Conservation (phyloP, 2,888 invertebrate species). For the Acronicta alni region DNA sequence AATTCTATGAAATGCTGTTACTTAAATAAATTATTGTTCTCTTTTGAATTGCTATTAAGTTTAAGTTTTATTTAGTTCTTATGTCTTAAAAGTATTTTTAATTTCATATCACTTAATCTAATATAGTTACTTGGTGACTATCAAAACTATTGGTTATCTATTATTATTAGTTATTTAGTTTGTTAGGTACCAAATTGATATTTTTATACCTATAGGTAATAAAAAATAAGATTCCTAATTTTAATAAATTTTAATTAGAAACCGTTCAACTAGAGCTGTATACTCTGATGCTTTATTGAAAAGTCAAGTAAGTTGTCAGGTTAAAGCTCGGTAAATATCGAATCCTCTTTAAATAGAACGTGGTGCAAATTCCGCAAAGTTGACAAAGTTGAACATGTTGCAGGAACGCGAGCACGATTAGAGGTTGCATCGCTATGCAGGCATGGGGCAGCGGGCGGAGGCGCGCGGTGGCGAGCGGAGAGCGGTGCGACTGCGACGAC, state of each 20-base stretch:
- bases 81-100: too few relatives aligned
- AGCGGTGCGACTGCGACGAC: conserved; percentile 72
- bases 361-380: conserved; percentile 34
- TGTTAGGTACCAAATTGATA: too few relatives aligned
- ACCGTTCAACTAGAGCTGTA: neutral
- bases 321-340: conserved; percentile 12
- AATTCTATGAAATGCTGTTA: too few relatives aligned
- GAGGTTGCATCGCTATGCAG: conserved; percentile 77
- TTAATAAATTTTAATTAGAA: too few relatives aligned
- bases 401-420: conserved; percentile 68
- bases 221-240: neutral
- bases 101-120: too few relatives aligned
- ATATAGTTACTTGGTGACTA: too few relatives aligned
- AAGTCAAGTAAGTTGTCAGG: neutral
- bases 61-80: neutral
- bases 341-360: conserved; percentile 36
- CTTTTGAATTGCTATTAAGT: neutral
- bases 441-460: conserved; percentile 43
- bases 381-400: conserved; percentile 57
- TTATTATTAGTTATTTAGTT: too few relatives aligned
- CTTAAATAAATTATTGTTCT: too few relatives aligned
- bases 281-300: too few relatives aligned
- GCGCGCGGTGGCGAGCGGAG: conserved; percentile 50
- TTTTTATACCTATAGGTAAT: too few relatives aligned
- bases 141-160: too few relatives aligned